Percentiles rank a stretch among this genome's conserved stretches.
Conservation (phyloP, 2,113 vertebrate genomes). For the Pycnonotus jocosus region DNA sequence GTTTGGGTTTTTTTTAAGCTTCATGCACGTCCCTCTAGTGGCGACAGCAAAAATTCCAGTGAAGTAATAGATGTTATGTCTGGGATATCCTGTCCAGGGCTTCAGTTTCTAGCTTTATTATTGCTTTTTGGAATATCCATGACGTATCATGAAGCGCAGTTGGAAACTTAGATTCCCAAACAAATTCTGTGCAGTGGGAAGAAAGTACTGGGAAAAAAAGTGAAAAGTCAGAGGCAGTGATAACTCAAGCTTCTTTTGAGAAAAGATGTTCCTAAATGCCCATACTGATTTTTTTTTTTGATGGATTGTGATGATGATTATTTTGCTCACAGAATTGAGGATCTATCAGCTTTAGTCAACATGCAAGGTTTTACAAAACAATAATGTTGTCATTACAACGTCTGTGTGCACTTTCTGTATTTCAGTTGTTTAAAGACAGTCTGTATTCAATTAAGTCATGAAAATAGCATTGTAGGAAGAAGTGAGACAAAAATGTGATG, state of each 20-base stretch:
- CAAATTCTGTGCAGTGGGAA: neutral
- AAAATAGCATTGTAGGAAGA: neutral
- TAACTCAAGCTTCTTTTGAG: neutral
- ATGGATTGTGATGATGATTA: neutral
- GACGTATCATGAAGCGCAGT: neutral
- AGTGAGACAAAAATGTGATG: neutral
- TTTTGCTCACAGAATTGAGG: neutral
- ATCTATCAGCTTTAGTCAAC: neutral
- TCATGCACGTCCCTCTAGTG: neutral
- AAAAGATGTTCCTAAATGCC: neutral
- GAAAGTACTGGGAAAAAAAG: neutral
- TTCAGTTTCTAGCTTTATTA: neutral
- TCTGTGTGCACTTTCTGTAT: neutral
- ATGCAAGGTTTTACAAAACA: neutral
- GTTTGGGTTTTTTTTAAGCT: neutral
- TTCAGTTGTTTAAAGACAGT: neutral
- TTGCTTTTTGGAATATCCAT: neutral
- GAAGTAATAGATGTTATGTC: neutral
- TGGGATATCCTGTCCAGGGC: neutral
- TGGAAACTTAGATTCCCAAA: neutral
- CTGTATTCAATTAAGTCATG: neutral
- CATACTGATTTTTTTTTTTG: neutral
- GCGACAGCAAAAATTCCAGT: neutral
- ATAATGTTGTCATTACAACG: neutral
- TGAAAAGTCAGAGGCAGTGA: neutral